These are phyloP conservation scores for Alosa alosa DNA, from an alignment of 2,113 vertebrate genomes.

Conservation along the genomic window DNA sequence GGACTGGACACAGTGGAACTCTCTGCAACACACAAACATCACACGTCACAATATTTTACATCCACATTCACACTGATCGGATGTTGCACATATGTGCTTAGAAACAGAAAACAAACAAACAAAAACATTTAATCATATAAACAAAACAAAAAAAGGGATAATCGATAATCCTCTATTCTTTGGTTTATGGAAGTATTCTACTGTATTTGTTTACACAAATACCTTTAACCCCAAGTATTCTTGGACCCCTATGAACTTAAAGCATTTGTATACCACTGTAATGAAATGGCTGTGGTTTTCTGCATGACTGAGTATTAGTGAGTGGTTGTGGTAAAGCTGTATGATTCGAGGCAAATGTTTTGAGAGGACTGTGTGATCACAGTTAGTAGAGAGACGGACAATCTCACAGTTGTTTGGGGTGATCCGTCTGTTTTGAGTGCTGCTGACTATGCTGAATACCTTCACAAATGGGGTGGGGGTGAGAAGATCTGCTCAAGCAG, in stretches of 20 bases:
- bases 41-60: not conserved
- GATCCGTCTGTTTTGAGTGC: not conserved
- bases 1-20: constrained; percentile 62
- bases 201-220: not conserved
- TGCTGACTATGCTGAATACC: not conserved
- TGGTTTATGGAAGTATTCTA: not conserved
- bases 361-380: not conserved
- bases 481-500: not conserved
- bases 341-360: not conserved
- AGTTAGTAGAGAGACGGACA: not conserved
- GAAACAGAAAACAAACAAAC: not conserved
- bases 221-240: not conserved
- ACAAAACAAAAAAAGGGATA: not conserved
- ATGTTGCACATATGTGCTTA: not conserved
- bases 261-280: not conserved
- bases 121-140: not conserved
- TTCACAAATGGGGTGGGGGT: not conserved
- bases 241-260: not conserved
- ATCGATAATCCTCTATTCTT: too few relatives aligned
- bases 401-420: not conserved
- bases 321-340: not conserved
- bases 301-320: not conserved
- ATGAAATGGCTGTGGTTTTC: not conserved
- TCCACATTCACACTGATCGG: not conserved
- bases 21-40: constrained; percentile 45